Conservation (phyloP, 2,888 invertebrate genomes). For the Oscheius sp. region DNA sequence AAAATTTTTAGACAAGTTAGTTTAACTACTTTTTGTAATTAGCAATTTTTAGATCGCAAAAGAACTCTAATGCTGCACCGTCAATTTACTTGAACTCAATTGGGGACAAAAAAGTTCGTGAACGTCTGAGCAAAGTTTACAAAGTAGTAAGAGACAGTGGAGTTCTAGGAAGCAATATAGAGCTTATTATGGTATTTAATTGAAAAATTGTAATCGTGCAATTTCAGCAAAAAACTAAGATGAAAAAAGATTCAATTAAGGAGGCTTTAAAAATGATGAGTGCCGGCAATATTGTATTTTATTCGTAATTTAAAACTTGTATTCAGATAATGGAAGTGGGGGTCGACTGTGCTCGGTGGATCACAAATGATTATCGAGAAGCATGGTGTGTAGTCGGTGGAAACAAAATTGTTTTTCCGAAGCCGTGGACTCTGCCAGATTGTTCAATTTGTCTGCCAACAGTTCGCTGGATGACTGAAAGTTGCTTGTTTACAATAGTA, state of each 20-base stretch:
- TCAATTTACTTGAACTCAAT: neutral
- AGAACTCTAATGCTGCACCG: neutral
- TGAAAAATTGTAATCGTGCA: neutral
- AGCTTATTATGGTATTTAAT: constrained; percentile 20
- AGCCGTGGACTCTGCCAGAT: constrained; percentile 58
- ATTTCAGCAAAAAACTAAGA: constrained; percentile 10
- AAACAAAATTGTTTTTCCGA: constrained; percentile 37
- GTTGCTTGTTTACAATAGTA: constrained; percentile 55
- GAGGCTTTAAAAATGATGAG: neutral
- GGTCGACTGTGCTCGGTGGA: constrained; percentile 58
- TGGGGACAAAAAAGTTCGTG: neutral
- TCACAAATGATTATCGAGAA: constrained; percentile 38
- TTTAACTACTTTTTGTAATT: neutral
- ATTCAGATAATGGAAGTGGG: constrained; percentile 52
- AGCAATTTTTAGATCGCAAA: constrained; percentile 7
- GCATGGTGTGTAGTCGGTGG: constrained; percentile 54
- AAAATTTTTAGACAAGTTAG: constrained; percentile 8
- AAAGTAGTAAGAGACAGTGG: neutral
- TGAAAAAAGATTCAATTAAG: neutral
- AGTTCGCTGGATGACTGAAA: constrained; percentile 65
- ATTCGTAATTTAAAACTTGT: neutral
- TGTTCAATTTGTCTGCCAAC: constrained; percentile 40
- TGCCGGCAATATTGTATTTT: neutral
- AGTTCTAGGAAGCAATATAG: constrained; percentile 16
- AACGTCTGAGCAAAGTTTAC: neutral